Evolutionary conservation across 2,888 invertebrate genomes (phyloP).

Genomic region (Acronicta aceris): DNA sequence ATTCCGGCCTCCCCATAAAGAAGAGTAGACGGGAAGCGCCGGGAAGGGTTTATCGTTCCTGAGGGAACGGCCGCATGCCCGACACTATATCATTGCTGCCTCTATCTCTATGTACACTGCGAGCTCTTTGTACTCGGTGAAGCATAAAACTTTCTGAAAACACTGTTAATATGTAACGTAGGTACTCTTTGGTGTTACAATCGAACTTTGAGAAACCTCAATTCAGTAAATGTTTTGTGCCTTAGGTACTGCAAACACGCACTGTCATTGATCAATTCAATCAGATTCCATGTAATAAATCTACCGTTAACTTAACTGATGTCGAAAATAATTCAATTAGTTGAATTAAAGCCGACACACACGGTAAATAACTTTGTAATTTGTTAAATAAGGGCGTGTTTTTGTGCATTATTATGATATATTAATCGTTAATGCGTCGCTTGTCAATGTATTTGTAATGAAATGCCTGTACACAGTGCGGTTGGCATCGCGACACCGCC

Average conservation of each 20-base stretch:
- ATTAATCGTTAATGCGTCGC: slow-evolving; percentile 75
- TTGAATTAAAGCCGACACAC: slow-evolving; percentile 49
- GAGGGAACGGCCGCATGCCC: slow-evolving; percentile 84
- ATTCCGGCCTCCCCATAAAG: slow-evolving; percentile 88
- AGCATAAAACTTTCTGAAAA: slow-evolving; percentile 77
- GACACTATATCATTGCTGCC: slow-evolving; percentile 88
- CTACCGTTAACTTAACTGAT: slow-evolving; percentile 24
- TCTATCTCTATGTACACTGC: slow-evolving; percentile 81
- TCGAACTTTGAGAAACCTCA: slow-evolving; percentile 51
- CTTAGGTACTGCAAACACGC: slow-evolving; percentile 9
- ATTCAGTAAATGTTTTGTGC: slow-evolving; percentile 20
- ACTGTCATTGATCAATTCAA: slow-evolving; percentile 13
- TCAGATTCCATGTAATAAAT: slow-evolving; percentile 27
- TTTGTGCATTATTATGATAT: slow-evolving; percentile 71
- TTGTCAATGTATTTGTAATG: slow-evolving; percentile 78
- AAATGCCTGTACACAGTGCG: slow-evolving; percentile 64
- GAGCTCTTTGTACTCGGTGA: slow-evolving; percentile 77
- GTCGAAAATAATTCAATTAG: slow-evolving; percentile 56
- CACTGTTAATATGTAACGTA: slow-evolving; percentile 72
- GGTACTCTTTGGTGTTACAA: slow-evolving; percentile 54
- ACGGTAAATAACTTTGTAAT: slow-evolving; percentile 59
- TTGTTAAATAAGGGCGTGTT: slow-evolving; percentile 64
- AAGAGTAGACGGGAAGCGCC: slow-evolving; percentile 87
- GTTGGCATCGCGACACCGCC: slow-evolving; percentile 63
- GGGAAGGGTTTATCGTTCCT: slow-evolving; percentile 88